Evolutionary conservation across 2,113 vertebrate genomes (phyloP), one percentile per base, ranked within the genome.

Genomic region (Callithrix jacchus): DNA sequence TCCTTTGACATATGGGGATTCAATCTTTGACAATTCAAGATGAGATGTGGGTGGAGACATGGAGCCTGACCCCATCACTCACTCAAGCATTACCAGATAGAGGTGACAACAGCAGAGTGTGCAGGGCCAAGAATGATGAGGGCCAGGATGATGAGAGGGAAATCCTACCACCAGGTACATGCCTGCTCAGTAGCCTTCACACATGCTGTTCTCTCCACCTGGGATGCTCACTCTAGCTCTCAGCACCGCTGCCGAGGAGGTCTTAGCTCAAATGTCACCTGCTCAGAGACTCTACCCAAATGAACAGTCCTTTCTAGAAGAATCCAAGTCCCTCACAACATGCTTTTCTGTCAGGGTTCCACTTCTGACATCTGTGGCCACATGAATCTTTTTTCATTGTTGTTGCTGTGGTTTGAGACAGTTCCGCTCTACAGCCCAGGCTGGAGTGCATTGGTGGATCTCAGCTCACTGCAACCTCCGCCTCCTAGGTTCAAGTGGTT

Each of bases 91-190:
- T 7, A 23, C 14, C 7, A 66, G 61, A 35, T 0, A 21, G 0
- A 47, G 40, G 42, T 0, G 35, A 12, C 10, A 32, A 64, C 2
- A 21, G 12, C 8, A 35, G 13, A 23, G 0, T 10, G 42, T 17
- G 3, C 35, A 20, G 77, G 17, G 61, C 21, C 23, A 79, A 84
- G 17, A 91, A 27, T 5, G 70, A 20, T 16, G 42, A 18, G 54
- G 30, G 77, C 20, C 42, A 64, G 2, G 93, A 73, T 14, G 12
- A 4, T 3, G 4, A 61, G 64, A 58, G 54, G 52, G 18, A 45
- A 61, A 64, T 4, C 12, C 0, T 14, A 16, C 30, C 23, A n/a
- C 42, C 74, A 66, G 30, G 66, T 9, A 21, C 6, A n/a, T 2
- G 6, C 23, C 45, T 37, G n/a, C 77, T 25, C 0, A 1, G 13